Evolutionary conservation across 35 echinoderm and acorn worm genomes (phyloP).

Genomic region (Anneissia japonica): DNA sequence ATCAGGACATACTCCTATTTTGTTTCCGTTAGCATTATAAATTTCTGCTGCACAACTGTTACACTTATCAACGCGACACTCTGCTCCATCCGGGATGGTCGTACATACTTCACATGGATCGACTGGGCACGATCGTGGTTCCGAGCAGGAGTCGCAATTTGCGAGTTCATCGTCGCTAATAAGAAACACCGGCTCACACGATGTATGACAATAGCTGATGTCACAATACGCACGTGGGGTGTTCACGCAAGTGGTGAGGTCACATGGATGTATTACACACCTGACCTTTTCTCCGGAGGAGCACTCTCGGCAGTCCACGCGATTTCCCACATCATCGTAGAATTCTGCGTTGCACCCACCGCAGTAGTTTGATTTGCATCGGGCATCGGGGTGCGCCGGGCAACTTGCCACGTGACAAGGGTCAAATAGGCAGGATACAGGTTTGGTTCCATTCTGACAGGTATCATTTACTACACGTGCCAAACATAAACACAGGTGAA

Average conservation of each 20-base stretch:
- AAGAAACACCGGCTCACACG: background rate
- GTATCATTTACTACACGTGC: background rate
- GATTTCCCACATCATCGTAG: constrained; percentile 30
- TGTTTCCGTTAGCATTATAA: background rate
- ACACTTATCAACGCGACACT: background rate
- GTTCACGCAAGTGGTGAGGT: background rate
- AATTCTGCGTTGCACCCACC: constrained; percentile 52
- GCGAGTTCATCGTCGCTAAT: background rate
- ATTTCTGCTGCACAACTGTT: background rate
- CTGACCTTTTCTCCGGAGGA: background rate
- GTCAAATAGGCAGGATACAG: constrained; percentile 5
- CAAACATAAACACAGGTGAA: too few species aligned
- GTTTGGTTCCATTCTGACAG: background rate
- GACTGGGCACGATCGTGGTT: background rate
- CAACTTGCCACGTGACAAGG: constrained; percentile 28
- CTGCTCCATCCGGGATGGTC: background rate
- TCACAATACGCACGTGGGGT: too few species aligned
- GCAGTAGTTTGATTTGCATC: constrained; percentile 48
- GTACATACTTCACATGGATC: background rate
- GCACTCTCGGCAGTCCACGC: constrained; percentile 25
- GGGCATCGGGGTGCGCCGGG: constrained; percentile 13
- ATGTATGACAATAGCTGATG: background rate
- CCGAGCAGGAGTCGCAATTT: background rate
- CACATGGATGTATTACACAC: background rate
- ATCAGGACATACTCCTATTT: background rate